Evolutionary conservation across 2,888 invertebrate genomes (phyloP).

Genomic region (Orthosia gothica): DNA sequence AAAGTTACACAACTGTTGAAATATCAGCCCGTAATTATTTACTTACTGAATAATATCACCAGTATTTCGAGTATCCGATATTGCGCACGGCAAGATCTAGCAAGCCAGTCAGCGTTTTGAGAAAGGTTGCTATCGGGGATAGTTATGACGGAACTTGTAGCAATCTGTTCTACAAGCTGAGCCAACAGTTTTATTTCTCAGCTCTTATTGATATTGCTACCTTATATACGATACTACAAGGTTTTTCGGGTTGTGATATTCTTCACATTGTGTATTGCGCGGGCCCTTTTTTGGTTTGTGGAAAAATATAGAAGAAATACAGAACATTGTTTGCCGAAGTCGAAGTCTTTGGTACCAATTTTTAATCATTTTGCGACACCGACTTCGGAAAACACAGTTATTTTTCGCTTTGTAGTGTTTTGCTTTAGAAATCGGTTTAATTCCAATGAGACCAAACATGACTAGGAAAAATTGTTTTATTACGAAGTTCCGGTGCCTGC

Average conservation of each 20-base stretch:
- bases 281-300: background rate
- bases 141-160: constrained; percentile 36
- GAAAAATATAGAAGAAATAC: background rate
- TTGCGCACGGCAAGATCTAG: constrained; percentile 4
- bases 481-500: no score
- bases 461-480: no score
- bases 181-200: background rate
- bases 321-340: no score
- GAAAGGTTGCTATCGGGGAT: constrained; percentile 33
- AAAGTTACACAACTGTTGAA: no score
- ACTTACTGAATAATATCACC: background rate
- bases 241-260: background rate
- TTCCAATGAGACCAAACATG: no score
- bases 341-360: no score
- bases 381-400: no score
- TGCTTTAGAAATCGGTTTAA: no score
- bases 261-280: background rate
- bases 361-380: no score
- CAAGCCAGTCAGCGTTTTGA: constrained; percentile 24
- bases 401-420: no score
- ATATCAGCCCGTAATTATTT: no score
- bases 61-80: constrained; percentile 9
- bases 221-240: background rate
- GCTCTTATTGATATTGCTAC: constrained; percentile 9
- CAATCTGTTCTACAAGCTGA: constrained; percentile 24